A percentile compares a stretch with the other conserved stretches of the same genome.
Conservation (phyloP, 2,113 vertebrate species). For the Mesoclemmys tuberculata region DNA sequence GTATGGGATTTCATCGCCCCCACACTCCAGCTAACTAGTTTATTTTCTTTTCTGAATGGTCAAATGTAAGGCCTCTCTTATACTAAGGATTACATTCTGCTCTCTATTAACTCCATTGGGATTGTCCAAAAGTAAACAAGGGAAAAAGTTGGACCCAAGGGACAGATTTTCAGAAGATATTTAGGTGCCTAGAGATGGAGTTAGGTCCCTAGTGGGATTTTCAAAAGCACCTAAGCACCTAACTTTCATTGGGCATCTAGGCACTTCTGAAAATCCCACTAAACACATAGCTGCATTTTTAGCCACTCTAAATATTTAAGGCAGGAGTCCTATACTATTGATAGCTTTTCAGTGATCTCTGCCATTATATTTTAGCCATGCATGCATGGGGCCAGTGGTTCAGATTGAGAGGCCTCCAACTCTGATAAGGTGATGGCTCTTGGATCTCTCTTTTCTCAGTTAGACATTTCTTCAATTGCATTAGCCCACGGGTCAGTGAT, state of each 20-base stretch:
- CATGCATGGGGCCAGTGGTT: not conserved
- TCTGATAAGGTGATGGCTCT: not conserved
- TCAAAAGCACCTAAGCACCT: not conserved
- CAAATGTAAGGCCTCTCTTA: not conserved
- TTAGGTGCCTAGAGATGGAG: not conserved
- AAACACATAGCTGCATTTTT: not conserved
- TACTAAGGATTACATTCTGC: not conserved
- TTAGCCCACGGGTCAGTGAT: no score
- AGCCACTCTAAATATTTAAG: not conserved
- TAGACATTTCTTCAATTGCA: not conserved
- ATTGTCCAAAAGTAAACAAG: not conserved
- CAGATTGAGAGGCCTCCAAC: not conserved
- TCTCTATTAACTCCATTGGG: not conserved
- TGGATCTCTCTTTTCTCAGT: not conserved
- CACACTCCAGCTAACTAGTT: not conserved
- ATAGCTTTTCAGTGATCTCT: not conserved
- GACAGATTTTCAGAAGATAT: not conserved
- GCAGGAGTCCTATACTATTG: not conserved
- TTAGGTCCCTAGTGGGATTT: not conserved
- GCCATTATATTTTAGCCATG: not conserved
- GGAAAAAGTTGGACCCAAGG: not conserved
- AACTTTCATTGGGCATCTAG: not conserved
- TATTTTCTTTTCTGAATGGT: no score
- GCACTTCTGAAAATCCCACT: not conserved
- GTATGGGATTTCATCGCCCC: not conserved